These are phyloP conservation scores for Drosophila willistoni DNA, from an alignment of 1,140 invertebrate species.

Conservation along the genomic window DNA sequence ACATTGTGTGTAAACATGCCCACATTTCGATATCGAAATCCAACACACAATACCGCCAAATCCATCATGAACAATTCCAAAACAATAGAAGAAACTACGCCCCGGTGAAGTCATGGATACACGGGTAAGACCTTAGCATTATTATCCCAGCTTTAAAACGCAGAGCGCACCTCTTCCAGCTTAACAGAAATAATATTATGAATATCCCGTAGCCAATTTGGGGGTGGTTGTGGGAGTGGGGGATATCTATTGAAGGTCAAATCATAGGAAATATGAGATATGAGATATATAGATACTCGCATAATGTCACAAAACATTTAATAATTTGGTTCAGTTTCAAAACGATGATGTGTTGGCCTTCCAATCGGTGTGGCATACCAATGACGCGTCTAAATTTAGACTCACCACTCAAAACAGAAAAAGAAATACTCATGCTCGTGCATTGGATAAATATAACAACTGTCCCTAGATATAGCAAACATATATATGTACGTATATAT, in stretches of 20 bases:
- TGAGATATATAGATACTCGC: background rate
- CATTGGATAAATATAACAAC: conserved; percentile 15
- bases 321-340: conserved; percentile 15
- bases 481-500: conserved; percentile 16
- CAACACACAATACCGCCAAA: conserved; percentile 68
- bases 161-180: conserved; percentile 13
- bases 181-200: background rate
- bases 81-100: conserved; percentile 91
- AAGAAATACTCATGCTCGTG: conserved; percentile 7
- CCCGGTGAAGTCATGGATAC: conserved; percentile 96
- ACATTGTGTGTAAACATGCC: conserved; percentile 64
- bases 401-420: conserved; percentile 1
- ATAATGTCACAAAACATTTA: conserved; percentile 7
- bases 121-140: conserved; percentile 90
- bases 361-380: conserved; percentile 11
- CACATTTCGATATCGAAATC: conserved; percentile 24
- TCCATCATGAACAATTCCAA: conserved; percentile 53
- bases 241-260: background rate
- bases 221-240: background rate
- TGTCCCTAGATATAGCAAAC: conserved; percentile 36
- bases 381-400: conserved; percentile 22
- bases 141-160: background rate
- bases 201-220: background rate
- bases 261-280: conserved; percentile 10
- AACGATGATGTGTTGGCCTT: conserved; percentile 17